A percentile compares a stretch with the other conserved stretches of the same genome.
Conservation (phyloP, 1,140 invertebrate species). For the Melitaea cinxia region DNA sequence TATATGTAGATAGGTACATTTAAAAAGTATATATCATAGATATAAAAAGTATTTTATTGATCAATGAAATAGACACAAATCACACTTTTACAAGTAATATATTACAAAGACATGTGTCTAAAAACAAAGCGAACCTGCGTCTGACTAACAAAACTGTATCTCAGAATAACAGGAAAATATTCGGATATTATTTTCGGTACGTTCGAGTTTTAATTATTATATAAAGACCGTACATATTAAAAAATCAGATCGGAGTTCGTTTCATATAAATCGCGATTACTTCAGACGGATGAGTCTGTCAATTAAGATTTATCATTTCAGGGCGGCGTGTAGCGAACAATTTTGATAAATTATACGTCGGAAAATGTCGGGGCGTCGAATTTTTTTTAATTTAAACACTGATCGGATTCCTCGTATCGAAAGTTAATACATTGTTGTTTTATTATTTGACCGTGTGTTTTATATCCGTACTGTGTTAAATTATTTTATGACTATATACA, state of each 20-base stretch:
- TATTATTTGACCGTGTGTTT: not conserved
- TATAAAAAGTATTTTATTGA: too few species aligned
- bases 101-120: too few species aligned
- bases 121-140: too few species aligned
- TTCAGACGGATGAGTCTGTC: not conserved
- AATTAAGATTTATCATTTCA: constrained; percentile 23
- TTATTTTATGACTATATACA: not conserved
- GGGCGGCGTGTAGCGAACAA: constrained; percentile 1
- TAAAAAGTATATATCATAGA: too few species aligned
- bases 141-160: too few species aligned
- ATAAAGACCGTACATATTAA: too few species aligned
- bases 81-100: too few species aligned
- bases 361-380: not conserved
- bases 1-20: too few species aligned
- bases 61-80: too few species aligned
- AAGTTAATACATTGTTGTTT: not conserved
- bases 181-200: too few species aligned
- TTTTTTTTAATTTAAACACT: not conserved
- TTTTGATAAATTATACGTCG: constrained; percentile 11
- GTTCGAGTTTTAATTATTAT: too few species aligned
- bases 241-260: not conserved
- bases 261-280: not conserved
- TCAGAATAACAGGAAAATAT: too few species aligned
- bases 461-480: not conserved
- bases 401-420: not conserved